These are phyloP conservation scores for Caenorhabditis drosophilae DNA, from an alignment of 2,888 invertebrate genomes.

Conservation along the genomic window DNA sequence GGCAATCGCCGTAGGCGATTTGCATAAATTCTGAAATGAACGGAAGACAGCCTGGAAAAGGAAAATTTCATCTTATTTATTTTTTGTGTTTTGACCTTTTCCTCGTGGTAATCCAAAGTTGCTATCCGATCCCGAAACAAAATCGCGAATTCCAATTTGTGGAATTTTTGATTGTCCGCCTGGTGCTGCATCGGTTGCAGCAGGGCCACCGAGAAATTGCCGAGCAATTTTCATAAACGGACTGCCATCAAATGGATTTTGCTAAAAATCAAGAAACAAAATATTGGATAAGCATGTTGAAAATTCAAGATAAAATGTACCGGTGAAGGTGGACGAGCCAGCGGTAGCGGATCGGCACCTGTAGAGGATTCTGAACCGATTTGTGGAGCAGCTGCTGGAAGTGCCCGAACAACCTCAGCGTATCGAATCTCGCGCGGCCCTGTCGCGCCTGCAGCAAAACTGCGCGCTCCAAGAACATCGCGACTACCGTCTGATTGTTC, in stretches of 20 bases:
- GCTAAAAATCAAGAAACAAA: constrained; percentile 20
- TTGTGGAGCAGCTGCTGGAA: constrained; percentile 4
- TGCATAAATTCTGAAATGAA: constrained; percentile 68
- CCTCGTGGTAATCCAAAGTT: constrained; percentile 66
- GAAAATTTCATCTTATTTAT: too few species aligned
- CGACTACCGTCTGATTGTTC: constrained; percentile 2
- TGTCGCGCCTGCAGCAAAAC: too few species aligned
- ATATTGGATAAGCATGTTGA: too few species aligned
- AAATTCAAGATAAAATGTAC: too few species aligned
- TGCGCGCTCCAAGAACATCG: constrained; percentile 8
- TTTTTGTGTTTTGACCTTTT: too few species aligned
- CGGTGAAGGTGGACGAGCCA: constrained; percentile 22
- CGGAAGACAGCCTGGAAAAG: constrained; percentile 61
- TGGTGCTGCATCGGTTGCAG: neutral
- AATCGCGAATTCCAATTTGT: constrained; percentile 50
- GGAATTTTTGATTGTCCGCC: constrained; percentile 3
- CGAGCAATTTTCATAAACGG: constrained; percentile 40
- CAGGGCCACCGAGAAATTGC: constrained; percentile 30
- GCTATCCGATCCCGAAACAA: constrained; percentile 56
- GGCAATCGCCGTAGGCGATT: constrained; percentile 66
- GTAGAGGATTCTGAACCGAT: too few species aligned
- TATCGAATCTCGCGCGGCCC: constrained; percentile 33
- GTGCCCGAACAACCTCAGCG: neutral
- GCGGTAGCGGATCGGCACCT: neutral
- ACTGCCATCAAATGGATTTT: constrained; percentile 25